Evolutionary conservation across 2,888 invertebrate species (phyloP).

Genomic region (Seira sanloemensis): DNA sequence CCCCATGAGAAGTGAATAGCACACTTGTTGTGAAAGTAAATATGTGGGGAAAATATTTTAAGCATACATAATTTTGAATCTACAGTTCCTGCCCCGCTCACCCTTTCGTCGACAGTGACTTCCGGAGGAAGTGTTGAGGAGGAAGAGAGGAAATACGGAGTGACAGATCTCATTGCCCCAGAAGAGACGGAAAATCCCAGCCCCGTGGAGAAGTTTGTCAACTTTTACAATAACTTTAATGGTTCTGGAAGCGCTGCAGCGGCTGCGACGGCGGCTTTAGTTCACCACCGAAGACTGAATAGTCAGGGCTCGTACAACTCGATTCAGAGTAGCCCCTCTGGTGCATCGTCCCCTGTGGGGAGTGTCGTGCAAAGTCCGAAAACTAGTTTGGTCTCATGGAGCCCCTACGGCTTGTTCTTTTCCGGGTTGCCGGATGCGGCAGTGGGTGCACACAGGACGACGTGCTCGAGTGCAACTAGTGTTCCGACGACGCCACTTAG

Average conservation of each 20-base stretch:
- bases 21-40: background rate
- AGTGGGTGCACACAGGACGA: conserved; percentile 2
- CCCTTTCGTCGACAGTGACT: conserved; percentile 15
- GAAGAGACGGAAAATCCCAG: conserved; percentile 11
- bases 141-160: conserved; percentile 13
- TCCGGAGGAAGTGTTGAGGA: background rate
- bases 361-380: conserved; percentile 54
- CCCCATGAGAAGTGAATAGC: background rate
- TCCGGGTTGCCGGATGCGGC: conserved; percentile 44
- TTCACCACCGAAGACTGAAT: conserved; percentile 53
- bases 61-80: too few species aligned
- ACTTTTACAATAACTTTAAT: conserved; percentile 51
- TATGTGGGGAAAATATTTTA: too few species aligned
- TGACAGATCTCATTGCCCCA: conserved; percentile 55
- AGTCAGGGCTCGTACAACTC: conserved; percentile 38
- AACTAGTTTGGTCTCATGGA: conserved; percentile 56
- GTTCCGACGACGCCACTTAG: conserved; percentile 45
- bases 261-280: background rate
- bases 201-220: conserved; percentile 54
- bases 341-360: conserved; percentile 42
- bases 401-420: conserved; percentile 61
- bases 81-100: conserved; percentile 43
- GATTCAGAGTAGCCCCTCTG: conserved; percentile 23
- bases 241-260: background rate
- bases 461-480: conserved; percentile 42